Evolutionary conservation across 2,113 vertebrate species (phyloP).

Genomic region (Carassius carassius): DNA sequence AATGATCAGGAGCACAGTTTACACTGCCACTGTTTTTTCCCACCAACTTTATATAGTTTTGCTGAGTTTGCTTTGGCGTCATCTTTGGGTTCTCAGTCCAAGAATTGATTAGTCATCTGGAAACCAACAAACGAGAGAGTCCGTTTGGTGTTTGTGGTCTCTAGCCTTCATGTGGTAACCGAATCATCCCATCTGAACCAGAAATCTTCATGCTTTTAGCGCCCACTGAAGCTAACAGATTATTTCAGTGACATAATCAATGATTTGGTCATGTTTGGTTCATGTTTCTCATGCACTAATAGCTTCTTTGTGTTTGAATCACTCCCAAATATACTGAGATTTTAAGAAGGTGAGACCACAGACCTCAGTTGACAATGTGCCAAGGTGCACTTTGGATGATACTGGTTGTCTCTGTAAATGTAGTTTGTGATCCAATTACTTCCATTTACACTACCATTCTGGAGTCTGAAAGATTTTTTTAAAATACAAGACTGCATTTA

Average conservation of each 20-base stretch:
- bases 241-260: slow-evolving; percentile 9
- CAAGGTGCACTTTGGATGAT: neutral
- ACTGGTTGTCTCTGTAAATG: neutral
- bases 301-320: slow-evolving; percentile 11
- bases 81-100: neutral
- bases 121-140: neutral
- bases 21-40: neutral
- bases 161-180: slow-evolving; percentile 4
- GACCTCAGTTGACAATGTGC: neutral
- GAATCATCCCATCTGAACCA: slow-evolving; percentile 5
- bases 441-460: neutral
- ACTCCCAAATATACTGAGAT: neutral
- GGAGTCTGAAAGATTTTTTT: neutral
- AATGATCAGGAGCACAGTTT: neutral
- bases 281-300: slow-evolving; percentile 3
- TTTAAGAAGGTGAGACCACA: slow-evolving; percentile 15
- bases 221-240: neutral
- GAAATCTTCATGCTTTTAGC: slow-evolving; percentile 3
- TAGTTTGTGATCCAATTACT: neutral
- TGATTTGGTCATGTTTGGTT: slow-evolving; percentile 11
- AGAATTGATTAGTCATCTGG: slow-evolving; percentile 17
- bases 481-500: neutral
- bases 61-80: neutral
- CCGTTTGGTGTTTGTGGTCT: slow-evolving; percentile 14
- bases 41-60: neutral